Conservation (phyloP, 2,888 invertebrate species). For the Chymomyza caudatula region DNA sequence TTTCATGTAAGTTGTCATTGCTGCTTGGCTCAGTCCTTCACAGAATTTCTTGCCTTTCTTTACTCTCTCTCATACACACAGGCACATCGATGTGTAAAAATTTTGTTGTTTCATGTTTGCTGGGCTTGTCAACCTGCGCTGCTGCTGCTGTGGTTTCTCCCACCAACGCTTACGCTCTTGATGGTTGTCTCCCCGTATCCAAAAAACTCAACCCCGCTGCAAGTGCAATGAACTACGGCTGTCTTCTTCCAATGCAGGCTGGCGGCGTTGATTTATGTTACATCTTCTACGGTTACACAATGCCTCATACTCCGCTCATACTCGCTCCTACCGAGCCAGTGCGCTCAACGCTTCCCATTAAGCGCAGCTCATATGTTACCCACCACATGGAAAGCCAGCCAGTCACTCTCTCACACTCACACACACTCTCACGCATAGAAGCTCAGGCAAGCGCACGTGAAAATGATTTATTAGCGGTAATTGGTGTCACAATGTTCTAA, state of each 20-base stretch:
- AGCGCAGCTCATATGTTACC: conserved; percentile 65
- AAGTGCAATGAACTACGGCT: conserved; percentile 66
- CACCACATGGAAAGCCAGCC: too few relatives aligned
- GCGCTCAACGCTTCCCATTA: conserved; percentile 50
- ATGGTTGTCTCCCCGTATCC: not conserved
- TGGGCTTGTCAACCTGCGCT: conserved; percentile 66
- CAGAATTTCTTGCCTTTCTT: conserved; percentile 68
- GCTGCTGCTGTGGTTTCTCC: conserved; percentile 30
- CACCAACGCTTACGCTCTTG: conserved; percentile 3
- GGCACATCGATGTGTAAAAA: conserved; percentile 29
- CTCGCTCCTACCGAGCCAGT: too few relatives aligned
- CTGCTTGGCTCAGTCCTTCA: conserved; percentile 61
- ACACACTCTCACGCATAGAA: conserved; percentile 24
- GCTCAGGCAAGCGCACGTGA: conserved; percentile 50
- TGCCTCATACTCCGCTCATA: conserved; percentile 3
- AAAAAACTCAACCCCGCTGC: conserved; percentile 34
- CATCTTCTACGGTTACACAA: conserved; percentile 68
- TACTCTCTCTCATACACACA: too few relatives aligned
- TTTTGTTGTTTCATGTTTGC: conserved; percentile 66
- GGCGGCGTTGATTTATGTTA: conserved; percentile 71
- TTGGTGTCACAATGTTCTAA: conserved; percentile 71
- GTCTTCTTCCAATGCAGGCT: conserved; percentile 52
- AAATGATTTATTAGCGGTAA: conserved; percentile 75
- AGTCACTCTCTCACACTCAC: too few relatives aligned
- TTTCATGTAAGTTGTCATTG: conserved; percentile 67